Evolutionary conservation across 2,113 vertebrate genomes (phyloP).

Genomic region (Isichthys henryi): DNA sequence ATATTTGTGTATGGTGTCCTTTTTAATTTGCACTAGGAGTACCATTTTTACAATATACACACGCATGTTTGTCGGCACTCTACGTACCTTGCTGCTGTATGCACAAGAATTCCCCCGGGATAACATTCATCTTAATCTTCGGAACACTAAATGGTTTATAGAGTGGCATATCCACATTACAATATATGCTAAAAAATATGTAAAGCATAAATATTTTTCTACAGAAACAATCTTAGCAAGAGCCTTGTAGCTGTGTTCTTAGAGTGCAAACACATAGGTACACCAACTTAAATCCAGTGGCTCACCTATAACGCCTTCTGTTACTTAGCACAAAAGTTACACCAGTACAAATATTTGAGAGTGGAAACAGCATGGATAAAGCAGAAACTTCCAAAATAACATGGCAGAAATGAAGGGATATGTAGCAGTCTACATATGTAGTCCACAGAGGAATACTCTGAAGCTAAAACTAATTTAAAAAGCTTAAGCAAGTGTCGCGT

Average conservation of each 20-base stretch:
- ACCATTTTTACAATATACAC: not conserved
- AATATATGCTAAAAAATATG: not conserved
- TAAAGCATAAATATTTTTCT: not conserved
- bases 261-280: not conserved
- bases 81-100: not conserved
- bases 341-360: conserved; percentile 60
- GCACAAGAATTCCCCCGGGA: not conserved
- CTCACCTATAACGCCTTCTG: not conserved
- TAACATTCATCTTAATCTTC: not conserved
- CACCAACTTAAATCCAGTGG: not conserved
- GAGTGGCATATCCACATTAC: not conserved
- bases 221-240: not conserved
- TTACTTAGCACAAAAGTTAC: conserved; percentile 23
- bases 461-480: not conserved
- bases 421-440: not conserved
- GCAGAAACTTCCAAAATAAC: conserved; percentile 20
- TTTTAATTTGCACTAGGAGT: not conserved
- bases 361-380: conserved; percentile 25
- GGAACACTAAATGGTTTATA: not conserved
- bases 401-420: not conserved
- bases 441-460: not conserved
- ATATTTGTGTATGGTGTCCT: not conserved
- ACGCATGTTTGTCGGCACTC: not conserved
- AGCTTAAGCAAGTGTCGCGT: not conserved
- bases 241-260: not conserved